Evolutionary conservation across 2,797 vertebrate species (phyloP), one percentile per base, ranked within the genome.

Genomic region (Diglossa cyanea): DNA sequence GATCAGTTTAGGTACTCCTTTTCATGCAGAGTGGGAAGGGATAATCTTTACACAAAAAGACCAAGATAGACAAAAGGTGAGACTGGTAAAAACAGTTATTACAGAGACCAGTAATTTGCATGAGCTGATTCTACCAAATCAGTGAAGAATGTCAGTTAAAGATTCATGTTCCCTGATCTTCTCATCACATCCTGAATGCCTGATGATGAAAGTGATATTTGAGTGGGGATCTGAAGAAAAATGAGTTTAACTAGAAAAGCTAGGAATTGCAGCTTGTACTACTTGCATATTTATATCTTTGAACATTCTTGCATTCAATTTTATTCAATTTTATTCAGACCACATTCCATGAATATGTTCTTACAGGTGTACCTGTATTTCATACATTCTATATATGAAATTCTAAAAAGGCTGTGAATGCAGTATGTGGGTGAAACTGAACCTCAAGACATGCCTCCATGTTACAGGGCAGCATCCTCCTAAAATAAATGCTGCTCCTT

Each of bases 181-280:
- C 93, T 89, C 60, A 75, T 93, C 60, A 70, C 60, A 35, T 82
- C 48, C 33, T 86, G 71, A 87, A 82, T 73, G 37, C 84, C 53
- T 92, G 84, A 89, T 94, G 71, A 93, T 84, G 83, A 82, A 95
- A 95, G 82, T 68, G 75, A 74, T 85, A 77, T 88, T 91, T 80
- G 67, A 92, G n/a, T 73, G 68, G 21, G 53, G 33, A 93, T 87
- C 67, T 89, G 42, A 94, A 91, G 78, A 89, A 93, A 92, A 92
- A 83, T 71, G 51, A 74, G 16, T 80, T 76, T 85, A 82, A 94
- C 78, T 87, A 88, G 75, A 92, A 89, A 91, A 91, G 53, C 53
- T 63, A 53, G 65, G 63, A 67, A 67, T 10, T 85, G 33, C 33
- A 53, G 53, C 81, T 94, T 92, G 82, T 94, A 82, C 48, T 88